These are phyloP conservation scores for Dasyurus viverrinus DNA, from an alignment of 2,113 vertebrate species.

Conservation along the genomic window DNA sequence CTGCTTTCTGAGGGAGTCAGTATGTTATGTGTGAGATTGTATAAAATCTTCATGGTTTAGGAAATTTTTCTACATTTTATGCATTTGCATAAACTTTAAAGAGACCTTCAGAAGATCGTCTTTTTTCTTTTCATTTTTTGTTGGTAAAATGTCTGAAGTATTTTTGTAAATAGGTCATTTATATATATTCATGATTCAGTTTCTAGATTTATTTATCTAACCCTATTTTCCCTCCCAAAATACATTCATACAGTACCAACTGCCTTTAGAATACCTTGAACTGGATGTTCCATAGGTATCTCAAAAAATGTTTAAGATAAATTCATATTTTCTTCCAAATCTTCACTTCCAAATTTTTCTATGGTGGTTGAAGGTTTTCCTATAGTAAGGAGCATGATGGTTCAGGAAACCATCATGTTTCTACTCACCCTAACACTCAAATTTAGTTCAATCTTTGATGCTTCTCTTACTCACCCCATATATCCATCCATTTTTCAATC, in stretches of 20 bases:
- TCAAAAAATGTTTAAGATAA: background rate
- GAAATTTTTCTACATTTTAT: background rate
- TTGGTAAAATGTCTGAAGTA: background rate
- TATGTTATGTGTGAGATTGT: conserved; percentile 35
- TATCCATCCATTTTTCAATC: background rate
- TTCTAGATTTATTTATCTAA: background rate
- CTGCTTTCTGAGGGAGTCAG: conserved; percentile 40
- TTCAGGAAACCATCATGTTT: background rate
- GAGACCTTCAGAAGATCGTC: background rate
- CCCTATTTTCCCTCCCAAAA: background rate
- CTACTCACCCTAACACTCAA: background rate
- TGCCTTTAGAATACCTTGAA: background rate
- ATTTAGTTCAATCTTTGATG: background rate
- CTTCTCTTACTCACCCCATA: background rate
- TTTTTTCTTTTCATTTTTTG: background rate
- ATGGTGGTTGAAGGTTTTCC: no score
- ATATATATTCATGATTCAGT: background rate
- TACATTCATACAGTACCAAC: background rate
- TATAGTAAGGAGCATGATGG: background rate
- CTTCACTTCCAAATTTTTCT: background rate
- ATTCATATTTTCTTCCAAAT: background rate
- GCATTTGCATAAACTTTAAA: background rate
- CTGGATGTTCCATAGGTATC: background rate
- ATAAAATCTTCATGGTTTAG: background rate
- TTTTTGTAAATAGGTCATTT: background rate